A percentile compares a stretch with the other conserved stretches of the same genome.
Evolutionary conservation across 1,140 invertebrate species (phyloP).

Genomic region (Aphelinus atriplicis): DNA sequence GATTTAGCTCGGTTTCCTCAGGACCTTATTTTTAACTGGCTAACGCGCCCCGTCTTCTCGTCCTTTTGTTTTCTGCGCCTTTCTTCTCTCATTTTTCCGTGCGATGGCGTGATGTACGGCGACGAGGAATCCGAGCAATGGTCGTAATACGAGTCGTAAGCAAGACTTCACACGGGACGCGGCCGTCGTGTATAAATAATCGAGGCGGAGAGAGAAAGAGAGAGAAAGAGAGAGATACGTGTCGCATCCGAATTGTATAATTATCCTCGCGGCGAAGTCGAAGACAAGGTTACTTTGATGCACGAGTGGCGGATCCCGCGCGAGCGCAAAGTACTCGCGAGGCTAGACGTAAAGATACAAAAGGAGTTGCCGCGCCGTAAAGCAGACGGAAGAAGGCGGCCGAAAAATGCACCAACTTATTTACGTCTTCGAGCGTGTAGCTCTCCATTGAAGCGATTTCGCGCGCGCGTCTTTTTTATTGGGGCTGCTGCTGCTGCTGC

Average conservation of each 20-base stretch:
- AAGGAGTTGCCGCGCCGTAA: not conserved
- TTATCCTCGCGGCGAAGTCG: not conserved
- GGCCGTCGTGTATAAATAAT: too few relatives aligned
- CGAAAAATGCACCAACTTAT: conserved; percentile 21
- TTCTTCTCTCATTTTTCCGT: too few relatives aligned
- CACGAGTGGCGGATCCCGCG: conserved; percentile 1
- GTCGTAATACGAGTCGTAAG: too few relatives aligned
- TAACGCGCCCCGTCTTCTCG: too few relatives aligned
- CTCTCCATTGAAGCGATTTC: conserved; percentile 11
- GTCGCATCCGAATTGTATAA: not conserved
- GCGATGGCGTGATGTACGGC: not conserved
- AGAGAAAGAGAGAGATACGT: too few relatives aligned
- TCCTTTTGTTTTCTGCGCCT: too few relatives aligned
- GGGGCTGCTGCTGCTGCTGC: too few relatives aligned
- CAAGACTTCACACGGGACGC: too few relatives aligned
- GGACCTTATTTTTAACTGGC: too few relatives aligned
- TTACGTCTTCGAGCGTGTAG: conserved; percentile 17
- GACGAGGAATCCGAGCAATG: not conserved
- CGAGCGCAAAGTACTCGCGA: not conserved
- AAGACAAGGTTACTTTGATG: conserved; percentile 15
- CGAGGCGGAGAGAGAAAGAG: too few relatives aligned
- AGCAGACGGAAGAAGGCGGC: conserved; percentile 11
- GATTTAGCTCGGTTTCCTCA: not conserved
- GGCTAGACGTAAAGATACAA: conserved; percentile 29
- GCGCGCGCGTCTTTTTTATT: not conserved